Base-by-base conservation (phyloP, 2,113 vertebrate species). In the Mus spicilegus region DNA sequence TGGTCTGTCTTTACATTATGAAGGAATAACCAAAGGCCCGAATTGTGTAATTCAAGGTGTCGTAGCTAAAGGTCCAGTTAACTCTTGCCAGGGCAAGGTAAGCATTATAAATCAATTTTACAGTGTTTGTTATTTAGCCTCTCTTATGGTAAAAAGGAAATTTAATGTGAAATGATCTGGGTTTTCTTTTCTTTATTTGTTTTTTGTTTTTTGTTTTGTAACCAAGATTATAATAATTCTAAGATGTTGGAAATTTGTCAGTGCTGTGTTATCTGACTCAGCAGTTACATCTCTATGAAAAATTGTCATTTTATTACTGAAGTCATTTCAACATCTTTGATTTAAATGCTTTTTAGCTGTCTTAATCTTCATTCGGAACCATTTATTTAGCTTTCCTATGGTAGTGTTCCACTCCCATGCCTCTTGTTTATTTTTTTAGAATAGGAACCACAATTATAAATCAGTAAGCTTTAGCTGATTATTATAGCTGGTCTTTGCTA, bases 71-170 rank as follows among this genome's bases (percentile, higher is more conserved):
- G 99, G 99, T 90, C 97, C 93, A 97, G 28, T 99, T 92, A 99
- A 97, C 94, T 99, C 94, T 97, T 98, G 97, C 98, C 98, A 98
- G 84, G 98, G 98, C 95, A 99, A 99, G 99, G 99, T 99, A 97
- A 93, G 98, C 77, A 93, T n/a, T 93, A 51, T 61, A 86, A 75
- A 85, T 96, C 95, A 82, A 90, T 70, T 24, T 97, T n/a, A 87
- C 42, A 95, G 51, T 42, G 13, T 46, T 39, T 90, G 22, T 70
- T 65, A 42, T 30, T 77, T 94, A 85, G 75, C 94, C 84, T 8
- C 93, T 94, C 36, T 63, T 12, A 39, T 58, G 14, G 1, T 94
- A 85, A 95, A 46, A 86, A 76, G 2, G 26, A 91, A 72, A 88
- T 87, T 73, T 58, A 85, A 91, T 93, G 82, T 61, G 24, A 33